A percentile compares a stretch with the other conserved stretches of the same genome.
Conservation (phyloP, 2,888 invertebrate species). For the Exephanes ischioxanthus region DNA sequence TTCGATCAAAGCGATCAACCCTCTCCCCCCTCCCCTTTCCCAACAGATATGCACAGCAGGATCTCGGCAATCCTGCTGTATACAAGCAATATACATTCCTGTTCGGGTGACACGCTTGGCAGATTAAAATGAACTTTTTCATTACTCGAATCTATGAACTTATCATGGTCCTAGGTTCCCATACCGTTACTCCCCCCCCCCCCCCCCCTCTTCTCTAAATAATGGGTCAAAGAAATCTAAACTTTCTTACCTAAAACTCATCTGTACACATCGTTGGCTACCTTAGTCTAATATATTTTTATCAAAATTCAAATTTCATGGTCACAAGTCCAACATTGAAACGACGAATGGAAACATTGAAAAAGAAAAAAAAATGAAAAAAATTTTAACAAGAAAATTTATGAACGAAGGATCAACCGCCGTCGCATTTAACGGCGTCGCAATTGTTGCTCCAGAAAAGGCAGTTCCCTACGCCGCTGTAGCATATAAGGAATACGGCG, state of each 20-base stretch:
- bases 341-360: constrained; percentile 19
- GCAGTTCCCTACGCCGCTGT: constrained; percentile 98
- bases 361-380: neutral
- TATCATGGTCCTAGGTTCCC: constrained; percentile 29
- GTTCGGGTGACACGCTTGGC: neutral
- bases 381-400: neutral
- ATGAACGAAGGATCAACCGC: constrained; percentile 73
- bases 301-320: constrained; percentile 32
- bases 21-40: no score
- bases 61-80: neutral
- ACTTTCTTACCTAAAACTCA: neutral
- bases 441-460: constrained; percentile 95
- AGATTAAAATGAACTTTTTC: constrained; percentile 12
- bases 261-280: constrained; percentile 15
- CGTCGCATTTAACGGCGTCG: constrained; percentile 86
- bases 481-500: constrained; percentile 97
- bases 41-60: no score
- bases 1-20: neutral
- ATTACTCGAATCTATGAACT: constrained; percentile 22
- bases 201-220: neutral
- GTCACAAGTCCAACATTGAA: constrained; percentile 14
- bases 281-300: constrained; percentile 31
- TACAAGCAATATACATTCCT: constrained; percentile 17
- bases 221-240: neutral
- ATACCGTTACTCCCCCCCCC: neutral